Evolutionary conservation across 2,113 vertebrate genomes (phyloP), one percentile per base, ranked within the genome.

Genomic region (Neopipo cinnamomea): DNA sequence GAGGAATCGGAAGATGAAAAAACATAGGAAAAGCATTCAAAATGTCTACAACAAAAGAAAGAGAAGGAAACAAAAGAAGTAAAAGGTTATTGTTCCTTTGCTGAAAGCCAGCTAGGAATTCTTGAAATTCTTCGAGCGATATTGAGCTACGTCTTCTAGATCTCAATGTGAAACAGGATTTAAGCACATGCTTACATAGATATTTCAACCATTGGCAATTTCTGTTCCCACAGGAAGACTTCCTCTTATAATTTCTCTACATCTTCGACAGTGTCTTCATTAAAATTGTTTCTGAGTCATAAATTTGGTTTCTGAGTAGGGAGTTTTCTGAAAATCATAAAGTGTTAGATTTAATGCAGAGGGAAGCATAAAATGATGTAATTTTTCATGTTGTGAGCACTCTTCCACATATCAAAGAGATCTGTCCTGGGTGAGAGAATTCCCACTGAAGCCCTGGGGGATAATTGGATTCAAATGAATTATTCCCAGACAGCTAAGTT

Each of bases 81-180:
- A 52, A 81, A 79, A 67, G 35, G 67, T 78, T 72, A 22, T 91
- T 96, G 95, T 96, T 93, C 52, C 55, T 85, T 74, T 71, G 9
- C 35, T 66, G 52, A 88, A 95, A 88, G 72, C 70, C 79, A 95
- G 72, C 20, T 59, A 46, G 53, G 50, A 95, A 89, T 95, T 94
- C 47, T 65, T 94, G 46, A 93, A 85, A 65, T 58, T 59, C 68
- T 92, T 95, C 39, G 65, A 82, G 50, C 12, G 67, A n/a, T n/a
- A 85, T 9, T 78, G 62, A 95, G 62, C 56, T 81, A 77, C 79
- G 68, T 52, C 44, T 87, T 93, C 70, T 79, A 72, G 16, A 94
- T 91, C 49, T 84, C 88, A 93, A 87, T 8, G 28, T 78, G 78
- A 93, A 86, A 93, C 42, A 85, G 78, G 68, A 93, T 91, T 95